Evolutionary conservation across 1,140 invertebrate genomes (phyloP), one percentile per base, ranked within the genome.

Genomic region (Colletes gigas): DNA sequence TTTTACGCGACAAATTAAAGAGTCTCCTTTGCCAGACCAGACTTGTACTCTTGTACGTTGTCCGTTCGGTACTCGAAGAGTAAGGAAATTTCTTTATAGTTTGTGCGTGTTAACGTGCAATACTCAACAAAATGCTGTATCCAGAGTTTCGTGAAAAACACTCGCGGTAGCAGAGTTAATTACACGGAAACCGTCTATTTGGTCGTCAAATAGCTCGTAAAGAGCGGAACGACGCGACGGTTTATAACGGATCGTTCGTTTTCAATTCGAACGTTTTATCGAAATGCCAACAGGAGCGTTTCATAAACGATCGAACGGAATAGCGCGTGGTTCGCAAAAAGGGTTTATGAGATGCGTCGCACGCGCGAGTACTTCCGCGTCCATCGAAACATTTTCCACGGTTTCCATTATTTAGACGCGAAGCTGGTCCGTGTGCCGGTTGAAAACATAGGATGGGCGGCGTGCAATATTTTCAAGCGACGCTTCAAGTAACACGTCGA

Each of bases 271-370:
- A 74, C 75, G 81, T 57, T 10, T 12, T 10, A 50, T 50, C 50
- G 50, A 50, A 50, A 17, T 50, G 52, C 57, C 50, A 68, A 65
- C n/a, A 21, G 44, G 44, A 65, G 59, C 57, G 70, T 78, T 79
- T 70, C 65, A 69, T 78, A 62, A 78, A 83, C 81, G 68, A 73
- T 82, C 74, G 63, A 63, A 12, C 62, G 54, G 81, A 83, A 78
- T 78, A 65, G 68, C 12, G 12, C 50, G n/a, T 55, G 59, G 67
- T 30, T 55, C 62, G 62, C 72, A 76, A 81, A 78, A 84, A 68
- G 39, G 57, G 63, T 83, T 84, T 78, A 83, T 81, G 55, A 54
- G 69, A 78, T 41, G 65, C 78, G 60, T 65, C 69, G 69, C 57
- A 50, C 8, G 50, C 50, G 50, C 50, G 50, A 50, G 50, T 50